phyloP scores from a whole-genome alignment of 2,113 vertebrate genomes.

The Catharus bicknelli region DNA sequence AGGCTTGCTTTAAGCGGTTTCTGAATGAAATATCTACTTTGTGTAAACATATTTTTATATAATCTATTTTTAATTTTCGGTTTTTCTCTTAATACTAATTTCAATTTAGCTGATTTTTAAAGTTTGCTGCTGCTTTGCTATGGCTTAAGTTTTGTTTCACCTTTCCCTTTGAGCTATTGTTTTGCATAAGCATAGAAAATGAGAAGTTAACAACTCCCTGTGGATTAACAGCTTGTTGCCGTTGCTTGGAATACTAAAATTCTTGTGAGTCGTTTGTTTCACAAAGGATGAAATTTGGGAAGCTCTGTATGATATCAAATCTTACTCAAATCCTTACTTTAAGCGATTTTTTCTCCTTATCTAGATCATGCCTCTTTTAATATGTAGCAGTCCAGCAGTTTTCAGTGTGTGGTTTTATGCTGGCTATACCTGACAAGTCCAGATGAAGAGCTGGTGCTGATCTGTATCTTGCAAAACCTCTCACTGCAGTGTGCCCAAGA shows the following conservation, averaged over 20 bases:
- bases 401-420: neutral
- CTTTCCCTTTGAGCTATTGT: constrained; percentile 3
- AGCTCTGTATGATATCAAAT: neutral
- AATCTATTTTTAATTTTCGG: neutral
- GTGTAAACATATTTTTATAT: neutral
- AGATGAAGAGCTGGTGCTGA: neutral
- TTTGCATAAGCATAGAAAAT: neutral
- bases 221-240: neutral
- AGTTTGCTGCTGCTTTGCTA: neutral
- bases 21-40: neutral
- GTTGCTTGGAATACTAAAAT: neutral
- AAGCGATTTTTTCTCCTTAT: neutral
- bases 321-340: neutral
- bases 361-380: neutral
- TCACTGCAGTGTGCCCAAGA: fast-evolving
- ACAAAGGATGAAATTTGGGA: neutral
- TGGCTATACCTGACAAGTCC: fast-evolving
- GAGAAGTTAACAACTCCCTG: neutral
- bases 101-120: neutral
- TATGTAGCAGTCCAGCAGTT: neutral
- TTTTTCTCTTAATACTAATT: neutral
- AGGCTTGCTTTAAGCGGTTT: neutral
- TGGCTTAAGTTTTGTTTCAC: neutral
- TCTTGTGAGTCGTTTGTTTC: neutral
- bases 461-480: neutral